Evolutionary conservation across 2,888 invertebrate species (phyloP), one percentile per base, ranked within the genome.

Genomic region (Chironomus riparius): DNA sequence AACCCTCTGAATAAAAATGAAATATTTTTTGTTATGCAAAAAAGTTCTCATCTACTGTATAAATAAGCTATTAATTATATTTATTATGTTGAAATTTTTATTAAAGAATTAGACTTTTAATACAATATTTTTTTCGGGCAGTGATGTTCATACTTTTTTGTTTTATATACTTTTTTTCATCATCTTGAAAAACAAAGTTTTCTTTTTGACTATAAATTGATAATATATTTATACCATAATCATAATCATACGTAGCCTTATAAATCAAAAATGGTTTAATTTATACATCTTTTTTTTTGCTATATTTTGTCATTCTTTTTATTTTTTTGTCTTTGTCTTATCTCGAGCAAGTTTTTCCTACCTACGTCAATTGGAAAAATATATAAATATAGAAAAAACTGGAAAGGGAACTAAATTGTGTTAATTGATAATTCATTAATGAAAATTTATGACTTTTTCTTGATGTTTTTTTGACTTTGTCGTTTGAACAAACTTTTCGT

Each of bases 91-190:
- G 22, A 65, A 65, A 50, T 73, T 73, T 68, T 73, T 73, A 56
- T 73, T 73, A 62, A 62, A 73, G 62, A 73, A 50, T 65, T 65
- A 65, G 15, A 73, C n/a, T 48, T 70, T 69, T 71, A 71, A 71
- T 56, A 73, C 73, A 73, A 73, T 73, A 73, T 62, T 68, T 68
- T 68, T 68, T 68, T 68, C 38, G 62, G 73, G 73, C 73, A 73
- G 73, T 73, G 73, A 73, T 65, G 21, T 65, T 65, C 22, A 65
- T 65, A 65, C 13, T 24, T 62, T 73, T 62, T 65, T 28, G 21
- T 71, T 47, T 12, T 47, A 21, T 47, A 47, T 47, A 47, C 15
- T 38, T 47, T 70, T 70, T 18, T 12, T 38, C 47, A 21, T 47
- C n/a, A 56, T 18, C 50, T 21, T 65, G 65, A 65, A 21, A 65